Evolutionary conservation across 2,888 invertebrate species (phyloP).

Genomic region (Latrodectus hesperus): DNA sequence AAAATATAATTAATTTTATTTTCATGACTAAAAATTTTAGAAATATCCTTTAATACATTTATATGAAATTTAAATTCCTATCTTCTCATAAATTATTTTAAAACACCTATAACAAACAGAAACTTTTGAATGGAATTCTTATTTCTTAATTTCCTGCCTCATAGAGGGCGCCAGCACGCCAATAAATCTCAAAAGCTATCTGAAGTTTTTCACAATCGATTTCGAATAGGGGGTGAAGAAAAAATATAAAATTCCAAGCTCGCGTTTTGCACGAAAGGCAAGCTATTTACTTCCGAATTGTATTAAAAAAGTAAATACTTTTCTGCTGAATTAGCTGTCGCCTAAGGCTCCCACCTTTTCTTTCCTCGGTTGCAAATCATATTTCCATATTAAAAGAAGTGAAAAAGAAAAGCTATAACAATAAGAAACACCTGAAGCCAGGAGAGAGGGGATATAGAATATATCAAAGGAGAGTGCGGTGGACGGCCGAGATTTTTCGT

Average conservation of each 20-base stretch:
- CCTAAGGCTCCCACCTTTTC: slow-evolving; percentile 15
- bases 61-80: too few species aligned
- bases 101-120: too few species aligned
- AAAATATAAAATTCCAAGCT: slow-evolving; percentile 1
- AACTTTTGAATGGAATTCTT: too few species aligned
- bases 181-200: not conserved
- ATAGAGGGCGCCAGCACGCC: not conserved
- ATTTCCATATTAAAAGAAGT: slow-evolving; percentile 59
- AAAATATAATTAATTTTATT: too few species aligned
- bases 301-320: slow-evolving; percentile 62
- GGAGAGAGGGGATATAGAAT: slow-evolving; percentile 20
- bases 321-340: slow-evolving; percentile 52
- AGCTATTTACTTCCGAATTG: slow-evolving; percentile 61
- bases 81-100: too few species aligned
- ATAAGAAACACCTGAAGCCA: slow-evolving; percentile 60
- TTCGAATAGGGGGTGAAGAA: not conserved
- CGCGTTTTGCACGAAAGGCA: slow-evolving; percentile 35
- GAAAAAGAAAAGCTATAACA: slow-evolving; percentile 49
- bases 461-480: slow-evolving; percentile 44
- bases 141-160: too few species aligned
- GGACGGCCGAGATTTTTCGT: slow-evolving; percentile 40
- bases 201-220: slow-evolving; percentile 11
- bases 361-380: slow-evolving; percentile 48
- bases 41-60: too few species aligned
- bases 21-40: too few species aligned